These are phyloP conservation scores for Orcinus orca DNA, from an alignment of 2,113 vertebrate genomes.

Conservation along the genomic window DNA sequence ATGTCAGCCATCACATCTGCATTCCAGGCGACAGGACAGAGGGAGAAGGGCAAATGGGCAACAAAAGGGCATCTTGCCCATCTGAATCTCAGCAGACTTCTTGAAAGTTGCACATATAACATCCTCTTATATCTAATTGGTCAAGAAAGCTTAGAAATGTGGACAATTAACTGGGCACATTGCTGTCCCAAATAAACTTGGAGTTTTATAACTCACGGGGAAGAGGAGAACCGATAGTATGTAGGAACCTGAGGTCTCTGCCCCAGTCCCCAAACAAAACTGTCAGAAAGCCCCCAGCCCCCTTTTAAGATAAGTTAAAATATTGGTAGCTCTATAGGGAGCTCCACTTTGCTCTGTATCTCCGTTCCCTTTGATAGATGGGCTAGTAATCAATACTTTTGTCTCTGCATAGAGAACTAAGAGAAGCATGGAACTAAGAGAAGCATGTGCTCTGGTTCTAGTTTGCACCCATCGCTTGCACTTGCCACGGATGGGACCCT, in stretches of 20 bases:
- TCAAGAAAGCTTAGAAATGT: neutral
- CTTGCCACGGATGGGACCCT: neutral
- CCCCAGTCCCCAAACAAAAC: neutral
- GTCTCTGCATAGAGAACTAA: neutral
- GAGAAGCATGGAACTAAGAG: neutral
- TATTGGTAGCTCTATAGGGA: neutral
- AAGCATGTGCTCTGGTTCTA: neutral
- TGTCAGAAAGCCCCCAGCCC: neutral
- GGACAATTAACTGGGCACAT: neutral
- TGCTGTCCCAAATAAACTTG: neutral
- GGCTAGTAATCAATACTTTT: neutral
- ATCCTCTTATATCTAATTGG: neutral
- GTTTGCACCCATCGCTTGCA: too few relatives aligned
- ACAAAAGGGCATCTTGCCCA: neutral
- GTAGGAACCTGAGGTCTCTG: neutral
- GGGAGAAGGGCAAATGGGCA: neutral
- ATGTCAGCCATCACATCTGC: neutral
- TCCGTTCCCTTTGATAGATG: neutral
- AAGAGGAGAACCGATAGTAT: neutral
- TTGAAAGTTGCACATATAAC: neutral
- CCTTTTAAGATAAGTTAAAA: neutral
- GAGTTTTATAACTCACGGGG: neutral
- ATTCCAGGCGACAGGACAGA: neutral
- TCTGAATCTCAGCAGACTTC: neutral
- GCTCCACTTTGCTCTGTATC: neutral